phyloP scores from a whole-genome alignment of 2,888 invertebrate genomes.

The Troilus luridus region DNA sequence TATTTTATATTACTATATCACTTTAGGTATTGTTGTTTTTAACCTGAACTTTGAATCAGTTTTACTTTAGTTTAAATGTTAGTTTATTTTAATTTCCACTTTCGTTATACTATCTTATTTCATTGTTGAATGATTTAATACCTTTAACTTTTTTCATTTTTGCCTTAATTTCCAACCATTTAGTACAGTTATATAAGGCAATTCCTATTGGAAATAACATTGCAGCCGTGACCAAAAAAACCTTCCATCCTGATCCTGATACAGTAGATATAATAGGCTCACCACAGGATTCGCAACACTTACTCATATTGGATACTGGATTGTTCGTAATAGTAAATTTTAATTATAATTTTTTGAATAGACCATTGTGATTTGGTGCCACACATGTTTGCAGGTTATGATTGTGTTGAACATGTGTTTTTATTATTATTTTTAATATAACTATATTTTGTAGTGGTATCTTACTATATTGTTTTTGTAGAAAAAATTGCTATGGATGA shows the following conservation, averaged over 20 bases:
- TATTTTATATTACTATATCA: not conserved
- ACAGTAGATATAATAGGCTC: not conserved
- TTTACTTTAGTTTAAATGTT: not conserved
- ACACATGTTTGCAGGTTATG: conserved; percentile 25
- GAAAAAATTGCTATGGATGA: not conserved
- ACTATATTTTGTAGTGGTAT: not conserved
- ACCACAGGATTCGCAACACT: not conserved
- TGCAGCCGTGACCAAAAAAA: conserved; percentile 16
- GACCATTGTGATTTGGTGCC: conserved; percentile 31
- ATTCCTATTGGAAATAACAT: conserved; percentile 34
- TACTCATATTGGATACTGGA: not conserved
- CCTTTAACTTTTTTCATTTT: conserved; percentile 47
- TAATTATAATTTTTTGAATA: conserved; percentile 15
- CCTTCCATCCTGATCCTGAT: not conserved
- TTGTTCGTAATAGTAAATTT: conserved; percentile 8
- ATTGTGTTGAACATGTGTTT: conserved; percentile 4
- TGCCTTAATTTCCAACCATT: conserved; percentile 41
- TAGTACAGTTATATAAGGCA: conserved; percentile 39
- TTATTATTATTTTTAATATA: not conserved
- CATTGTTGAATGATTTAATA: not conserved
- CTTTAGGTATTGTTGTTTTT: not conserved
- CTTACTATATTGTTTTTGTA: not conserved
- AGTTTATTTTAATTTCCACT: not conserved
- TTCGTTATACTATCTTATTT: not conserved
- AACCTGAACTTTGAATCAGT: not conserved